phyloP scores from a whole-genome alignment of 2,797 vertebrate genomes.

The Danio tinwini region DNA sequence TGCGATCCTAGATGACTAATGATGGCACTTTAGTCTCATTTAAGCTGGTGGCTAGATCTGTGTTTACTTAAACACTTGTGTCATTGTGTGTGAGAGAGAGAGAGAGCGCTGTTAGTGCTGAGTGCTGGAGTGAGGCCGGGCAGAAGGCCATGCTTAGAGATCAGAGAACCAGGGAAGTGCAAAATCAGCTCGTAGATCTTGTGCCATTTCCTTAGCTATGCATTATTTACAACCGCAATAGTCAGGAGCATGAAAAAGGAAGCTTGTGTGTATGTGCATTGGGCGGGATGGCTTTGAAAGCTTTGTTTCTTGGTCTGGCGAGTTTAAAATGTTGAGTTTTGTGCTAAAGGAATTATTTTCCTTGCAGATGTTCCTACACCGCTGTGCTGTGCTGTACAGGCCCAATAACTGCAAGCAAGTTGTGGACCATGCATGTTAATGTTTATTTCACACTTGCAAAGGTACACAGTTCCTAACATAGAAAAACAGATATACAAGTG shows the following conservation, averaged over 20 bases:
- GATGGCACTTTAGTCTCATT: background rate
- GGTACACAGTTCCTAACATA: conserved; percentile 72
- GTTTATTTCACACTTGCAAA: conserved; percentile 84
- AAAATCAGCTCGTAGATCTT: conserved; percentile 55
- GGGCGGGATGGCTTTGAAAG: conserved; percentile 16
- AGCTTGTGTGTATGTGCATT: conserved; percentile 19
- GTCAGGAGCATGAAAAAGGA: conserved; percentile 60
- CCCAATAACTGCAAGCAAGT: conserved; percentile 53
- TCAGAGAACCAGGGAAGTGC: conserved; percentile 41
- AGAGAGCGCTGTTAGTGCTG: conserved; percentile 18
- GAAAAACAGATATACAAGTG: conserved; percentile 66
- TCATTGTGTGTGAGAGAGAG: conserved; percentile 22
- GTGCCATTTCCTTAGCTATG: conserved; percentile 47
- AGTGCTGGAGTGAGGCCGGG: conserved; percentile 32
- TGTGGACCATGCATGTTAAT: conserved; percentile 79
- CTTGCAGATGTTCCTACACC: background rate
- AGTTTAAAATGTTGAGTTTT: background rate
- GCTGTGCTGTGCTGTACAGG: background rate
- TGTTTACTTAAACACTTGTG: conserved; percentile 30
- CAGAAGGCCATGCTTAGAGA: conserved; percentile 37
- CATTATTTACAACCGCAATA: conserved; percentile 55
- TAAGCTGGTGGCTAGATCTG: conserved; percentile 20
- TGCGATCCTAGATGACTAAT: conserved; percentile 10
- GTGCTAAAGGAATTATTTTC: conserved; percentile 10
- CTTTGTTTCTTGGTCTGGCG: background rate